A percentile compares a stretch with the other conserved stretches of the same genome.
Conservation (phyloP, 2,113 vertebrate species). For the Mastomys coucha region DNA sequence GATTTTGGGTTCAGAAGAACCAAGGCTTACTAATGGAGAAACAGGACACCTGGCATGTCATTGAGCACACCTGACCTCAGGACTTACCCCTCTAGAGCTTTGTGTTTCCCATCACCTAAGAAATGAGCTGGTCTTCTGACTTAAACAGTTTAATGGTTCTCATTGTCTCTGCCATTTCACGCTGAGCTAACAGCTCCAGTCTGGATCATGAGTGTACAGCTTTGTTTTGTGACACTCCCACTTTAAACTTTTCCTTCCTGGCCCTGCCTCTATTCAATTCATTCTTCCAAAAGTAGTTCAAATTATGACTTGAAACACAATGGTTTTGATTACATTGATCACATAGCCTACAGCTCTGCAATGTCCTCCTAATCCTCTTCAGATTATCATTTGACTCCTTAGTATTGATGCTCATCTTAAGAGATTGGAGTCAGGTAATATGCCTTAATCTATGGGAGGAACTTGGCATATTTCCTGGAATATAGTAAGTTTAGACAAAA, state of each 20-base stretch:
- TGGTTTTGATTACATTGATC: background rate
- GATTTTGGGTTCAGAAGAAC: background rate
- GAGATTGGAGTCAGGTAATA: background rate
- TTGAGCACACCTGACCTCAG: background rate
- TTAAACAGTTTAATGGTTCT: background rate
- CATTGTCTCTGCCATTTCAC: rapidly evolving
- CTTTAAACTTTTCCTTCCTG: too few relatives aligned
- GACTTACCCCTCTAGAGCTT: background rate
- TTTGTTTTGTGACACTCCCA: rapidly evolving
- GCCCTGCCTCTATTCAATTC: background rate
- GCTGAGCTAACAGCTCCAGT: rapidly evolving
- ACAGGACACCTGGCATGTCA: background rate
- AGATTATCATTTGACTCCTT: background rate
- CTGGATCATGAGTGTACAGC: background rate
- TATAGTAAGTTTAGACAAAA: background rate
- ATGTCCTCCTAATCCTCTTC: background rate
- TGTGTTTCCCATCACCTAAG: background rate
- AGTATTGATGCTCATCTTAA: background rate
- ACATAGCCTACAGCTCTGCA: background rate
- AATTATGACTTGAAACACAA: background rate
- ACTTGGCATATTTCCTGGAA: too few relatives aligned
- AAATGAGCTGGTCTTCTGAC: too few relatives aligned
- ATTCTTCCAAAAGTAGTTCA: background rate
- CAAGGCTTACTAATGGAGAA: background rate
- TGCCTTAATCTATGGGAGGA: background rate